Conservation (phyloP, 2,797 vertebrate genomes). For the Clarias fuscus region DNA sequence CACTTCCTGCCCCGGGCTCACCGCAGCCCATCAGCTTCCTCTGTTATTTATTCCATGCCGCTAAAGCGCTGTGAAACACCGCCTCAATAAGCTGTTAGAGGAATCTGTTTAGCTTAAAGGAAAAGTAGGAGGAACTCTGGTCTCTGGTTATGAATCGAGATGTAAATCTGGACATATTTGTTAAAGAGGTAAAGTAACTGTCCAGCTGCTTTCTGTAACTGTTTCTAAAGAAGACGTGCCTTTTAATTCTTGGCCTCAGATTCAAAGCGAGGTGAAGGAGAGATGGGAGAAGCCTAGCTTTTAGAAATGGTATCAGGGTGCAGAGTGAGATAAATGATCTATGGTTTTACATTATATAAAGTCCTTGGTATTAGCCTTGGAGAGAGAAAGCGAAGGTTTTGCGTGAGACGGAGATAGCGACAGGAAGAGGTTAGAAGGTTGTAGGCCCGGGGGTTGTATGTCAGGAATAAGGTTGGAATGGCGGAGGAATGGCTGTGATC, state of each 20-base stretch:
- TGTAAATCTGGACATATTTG: conserved; percentile 74
- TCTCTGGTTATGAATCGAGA: conserved; percentile 76
- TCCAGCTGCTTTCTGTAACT: conserved; percentile 79
- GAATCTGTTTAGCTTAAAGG: conserved; percentile 60
- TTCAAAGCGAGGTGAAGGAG: conserved; percentile 72
- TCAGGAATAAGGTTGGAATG: conserved; percentile 36
- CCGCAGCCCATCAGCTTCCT: conserved; percentile 71
- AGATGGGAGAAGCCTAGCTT: conserved; percentile 72
- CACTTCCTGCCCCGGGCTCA: conserved; percentile 77
- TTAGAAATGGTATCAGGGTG: conserved; percentile 75
- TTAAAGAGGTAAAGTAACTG: conserved; percentile 66
- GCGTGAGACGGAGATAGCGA: conserved; percentile 59
- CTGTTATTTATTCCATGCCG: conserved; percentile 73
- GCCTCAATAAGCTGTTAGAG: conserved; percentile 60
- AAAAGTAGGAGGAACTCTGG: conserved; percentile 67
- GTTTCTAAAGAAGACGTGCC: conserved; percentile 72
- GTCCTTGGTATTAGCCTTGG: conserved; percentile 71
- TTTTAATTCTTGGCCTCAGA: conserved; percentile 78
- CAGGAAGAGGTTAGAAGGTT: conserved; percentile 34
- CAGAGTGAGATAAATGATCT: conserved; percentile 75
- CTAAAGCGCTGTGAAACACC: conserved; percentile 62
- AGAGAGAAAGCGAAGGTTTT: conserved; percentile 71
- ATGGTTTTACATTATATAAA: conserved; percentile 72
- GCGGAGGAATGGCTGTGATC: conserved; percentile 39
- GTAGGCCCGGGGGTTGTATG: conserved; percentile 36